Conservation (phyloP, 2,113 vertebrate genomes). For the Neotragus moschatus region DNA sequence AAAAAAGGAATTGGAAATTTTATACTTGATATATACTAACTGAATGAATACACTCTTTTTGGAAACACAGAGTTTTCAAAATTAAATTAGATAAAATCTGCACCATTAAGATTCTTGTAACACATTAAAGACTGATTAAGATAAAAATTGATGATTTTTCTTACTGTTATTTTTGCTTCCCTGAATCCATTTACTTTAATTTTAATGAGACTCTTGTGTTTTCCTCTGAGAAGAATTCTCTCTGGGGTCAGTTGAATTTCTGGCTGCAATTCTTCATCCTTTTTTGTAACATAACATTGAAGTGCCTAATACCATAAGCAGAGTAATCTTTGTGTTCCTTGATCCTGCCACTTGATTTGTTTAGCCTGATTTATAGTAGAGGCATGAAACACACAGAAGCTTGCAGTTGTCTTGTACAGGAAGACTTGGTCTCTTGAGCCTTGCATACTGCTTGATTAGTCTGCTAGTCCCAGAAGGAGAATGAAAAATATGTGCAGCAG, state of each 20-base stretch:
- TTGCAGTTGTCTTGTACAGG: background rate
- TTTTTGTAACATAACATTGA: background rate
- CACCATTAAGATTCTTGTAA: background rate
- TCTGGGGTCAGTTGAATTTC: background rate
- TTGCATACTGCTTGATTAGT: background rate
- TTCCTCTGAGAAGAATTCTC: background rate
- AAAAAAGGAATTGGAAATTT: background rate
- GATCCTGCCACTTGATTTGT: background rate
- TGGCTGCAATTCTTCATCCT: background rate
- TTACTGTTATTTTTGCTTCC: background rate
- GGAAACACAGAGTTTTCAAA: background rate
- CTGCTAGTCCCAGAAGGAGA: background rate
- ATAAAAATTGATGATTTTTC: background rate
- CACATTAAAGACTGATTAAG: background rate
- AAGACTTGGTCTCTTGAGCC: background rate
- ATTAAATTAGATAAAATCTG: background rate
- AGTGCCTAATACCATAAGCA: background rate
- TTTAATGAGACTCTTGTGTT: background rate
- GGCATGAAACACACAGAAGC: background rate
- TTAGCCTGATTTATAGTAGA: background rate
- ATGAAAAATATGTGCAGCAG: background rate
- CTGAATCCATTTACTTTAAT: background rate
- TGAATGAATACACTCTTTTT: background rate
- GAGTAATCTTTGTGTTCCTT: background rate
- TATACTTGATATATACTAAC: background rate